Base-by-base conservation (phyloP, 2,888 invertebrate genomes). In the Caenorhabditis uteleia region DNA sequence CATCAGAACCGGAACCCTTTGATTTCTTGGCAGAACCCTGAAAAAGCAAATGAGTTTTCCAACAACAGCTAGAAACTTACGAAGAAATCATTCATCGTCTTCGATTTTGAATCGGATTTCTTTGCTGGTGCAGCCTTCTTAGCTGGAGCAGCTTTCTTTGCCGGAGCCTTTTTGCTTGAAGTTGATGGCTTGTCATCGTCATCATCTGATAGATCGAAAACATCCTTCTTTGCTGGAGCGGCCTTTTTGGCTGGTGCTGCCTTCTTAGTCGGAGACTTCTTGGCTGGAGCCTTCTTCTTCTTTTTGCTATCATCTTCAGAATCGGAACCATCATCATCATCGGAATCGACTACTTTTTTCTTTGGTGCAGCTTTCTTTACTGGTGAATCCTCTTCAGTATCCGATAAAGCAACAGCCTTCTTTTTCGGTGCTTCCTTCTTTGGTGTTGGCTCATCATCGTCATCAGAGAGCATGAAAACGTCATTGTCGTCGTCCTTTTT, bases 21-120 rank as follows among this genome's bases (percentile, higher is more conserved):
- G 61, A 54, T 16, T 31, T 34, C 21, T 33, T 27, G 4, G 12
- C 20, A 26, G 26, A 42, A 20, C 38, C n/a, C 26, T 26, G 12
- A 27, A 44, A 25, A 34, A 33, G 3, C 31, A 42, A 14, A 42
- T 16, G n/a, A n/a, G n/a, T n/a, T n/a, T n/a, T n/a, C n/a, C n/a
- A n/a, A n/a, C n/a, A n/a, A n/a, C 4, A 33, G 12, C 29, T 14
- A 47, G 16, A 26, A 45, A 45, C 45, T 16, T 21, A 45, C 45
- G 39, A 66, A 66, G 51, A 59, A 66, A 27, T 66, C 65, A 40
- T 54, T 40, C 38, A 66, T 59, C 31, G 58, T 66, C 44, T 40
- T 43, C 33, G 31, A 16, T 21, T 36, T 38, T 21, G n/a, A n/a
- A n/a, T n/a, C n/a, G n/a, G n/a, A n/a, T n/a, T n/a, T n/a, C n/a